Evolutionary conservation across 2,888 invertebrate species (phyloP), one percentile per base, ranked within the genome.

Genomic region (Acronicta psi): DNA sequence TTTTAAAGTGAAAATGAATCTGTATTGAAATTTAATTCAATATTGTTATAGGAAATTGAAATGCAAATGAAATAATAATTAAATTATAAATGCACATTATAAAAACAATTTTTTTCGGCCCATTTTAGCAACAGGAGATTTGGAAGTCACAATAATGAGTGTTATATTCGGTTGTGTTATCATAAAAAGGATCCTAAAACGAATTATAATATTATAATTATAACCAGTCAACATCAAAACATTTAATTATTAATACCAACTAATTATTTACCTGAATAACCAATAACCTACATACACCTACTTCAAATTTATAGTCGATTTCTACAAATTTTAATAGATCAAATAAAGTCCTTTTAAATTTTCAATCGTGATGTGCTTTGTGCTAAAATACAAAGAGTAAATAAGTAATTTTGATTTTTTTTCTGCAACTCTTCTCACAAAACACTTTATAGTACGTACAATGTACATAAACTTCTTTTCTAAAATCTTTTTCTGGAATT

Each of bases 1-100:
- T 7, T 25, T 9, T 10, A 41, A 40, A 16, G 5, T 31, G 2
- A 46, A 34, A 42, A 40, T 34, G 16, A 25, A 7, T n/a, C 1
- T 52, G 23, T 37, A 67, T 64, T 67, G 53, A 45, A 14, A 41
- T 2, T 13, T 3, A 2, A 45, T 66, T 38, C 60, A 60, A 67
- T 34, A 53, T 47, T 11, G 29, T 29, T 11, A 29, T 29, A 29
- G 11, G 2, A 11, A 29, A 29, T 29, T 29, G 11, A 2, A 62
- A 63, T 53, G 47, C 42, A 65, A 70, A 70, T 54, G 17, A 59
- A 40, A 23, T 40, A 49, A 59, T 51, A 53, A 71, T 61, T 45
- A 62, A 57, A 67, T 59, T 60, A 62, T 79, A 79, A 78, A 77
- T 78, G 77, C 77, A 58, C 44, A 49, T 54, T 46, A 31, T 62